Percentiles rank a stretch among this genome's conserved stretches.
These are phyloP conservation scores for Drosophila cracens DNA, from an alignment of 2,888 invertebrate genomes.

Conservation along the genomic window DNA sequence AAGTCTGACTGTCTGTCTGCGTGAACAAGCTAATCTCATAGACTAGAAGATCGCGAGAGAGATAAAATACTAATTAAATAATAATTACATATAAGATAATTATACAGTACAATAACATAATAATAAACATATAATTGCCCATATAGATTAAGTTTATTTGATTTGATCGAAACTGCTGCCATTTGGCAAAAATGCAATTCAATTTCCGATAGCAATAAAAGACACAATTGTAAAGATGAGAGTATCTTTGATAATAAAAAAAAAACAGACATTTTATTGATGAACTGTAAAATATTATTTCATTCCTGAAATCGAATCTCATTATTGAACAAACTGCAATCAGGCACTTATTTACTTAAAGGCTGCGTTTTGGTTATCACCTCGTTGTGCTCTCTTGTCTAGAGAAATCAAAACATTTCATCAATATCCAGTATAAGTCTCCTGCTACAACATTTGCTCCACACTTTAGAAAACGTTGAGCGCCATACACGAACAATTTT, in stretches of 20 bases:
- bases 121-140: not conserved
- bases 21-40: not conserved
- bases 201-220: no score
- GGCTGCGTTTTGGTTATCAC: not conserved
- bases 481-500: conserved; percentile 65
- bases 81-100: not conserved
- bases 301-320: no score
- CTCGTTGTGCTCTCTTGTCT: not conserved
- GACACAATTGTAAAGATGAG: no score
- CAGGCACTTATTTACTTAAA: no score
- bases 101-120: not conserved
- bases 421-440: no score
- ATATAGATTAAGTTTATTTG: not conserved
- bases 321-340: no score
- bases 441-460: not conserved
- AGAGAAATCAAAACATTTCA: no score
- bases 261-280: no score
- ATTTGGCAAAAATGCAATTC: not conserved
- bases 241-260: no score
- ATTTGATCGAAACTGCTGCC: not conserved
- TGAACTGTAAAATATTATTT: no score
- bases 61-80: not conserved
- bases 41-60: not conserved
- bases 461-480: conserved; percentile 3
- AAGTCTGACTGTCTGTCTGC: not conserved